Percentiles rank a stretch among this genome's conserved stretches.
Conservation (phyloP, 2,797 vertebrate species). For the Kryptopterus vitreolus region DNA sequence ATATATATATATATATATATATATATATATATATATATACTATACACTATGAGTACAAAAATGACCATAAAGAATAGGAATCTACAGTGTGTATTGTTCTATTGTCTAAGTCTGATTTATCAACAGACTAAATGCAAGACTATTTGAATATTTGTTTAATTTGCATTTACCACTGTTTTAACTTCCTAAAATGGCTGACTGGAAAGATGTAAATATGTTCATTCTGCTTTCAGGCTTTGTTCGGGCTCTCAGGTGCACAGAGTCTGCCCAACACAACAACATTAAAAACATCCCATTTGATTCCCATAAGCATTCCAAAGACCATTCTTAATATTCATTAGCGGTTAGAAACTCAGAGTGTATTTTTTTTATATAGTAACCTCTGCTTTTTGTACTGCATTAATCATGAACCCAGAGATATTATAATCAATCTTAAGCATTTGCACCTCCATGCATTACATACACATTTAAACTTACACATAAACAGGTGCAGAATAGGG, state of each 20-base stretch:
- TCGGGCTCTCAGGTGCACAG: constrained; percentile 28
- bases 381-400: not conserved
- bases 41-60: too few relatives aligned
- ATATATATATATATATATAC: too few relatives aligned
- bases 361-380: not conserved
- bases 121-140: constrained; percentile 26
- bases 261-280: not conserved
- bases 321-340: not conserved
- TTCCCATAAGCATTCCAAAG: not conserved
- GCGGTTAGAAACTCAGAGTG: not conserved
- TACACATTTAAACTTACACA: constrained; percentile 59
- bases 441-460: constrained; percentile 46
- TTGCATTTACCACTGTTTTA: constrained; percentile 59
- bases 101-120: constrained; percentile 24
- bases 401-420: not conserved
- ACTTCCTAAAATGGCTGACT: constrained; percentile 54
- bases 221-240: constrained; percentile 22
- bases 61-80: not conserved
- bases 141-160: constrained; percentile 50
- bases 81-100: not conserved
- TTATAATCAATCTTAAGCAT: constrained; percentile 15
- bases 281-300: not conserved
- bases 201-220: constrained; percentile 54
- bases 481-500: constrained; percentile 82
- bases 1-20: too few relatives aligned